Conservation (phyloP, 2,888 invertebrate genomes). For the Andrena chrysosceles region DNA sequence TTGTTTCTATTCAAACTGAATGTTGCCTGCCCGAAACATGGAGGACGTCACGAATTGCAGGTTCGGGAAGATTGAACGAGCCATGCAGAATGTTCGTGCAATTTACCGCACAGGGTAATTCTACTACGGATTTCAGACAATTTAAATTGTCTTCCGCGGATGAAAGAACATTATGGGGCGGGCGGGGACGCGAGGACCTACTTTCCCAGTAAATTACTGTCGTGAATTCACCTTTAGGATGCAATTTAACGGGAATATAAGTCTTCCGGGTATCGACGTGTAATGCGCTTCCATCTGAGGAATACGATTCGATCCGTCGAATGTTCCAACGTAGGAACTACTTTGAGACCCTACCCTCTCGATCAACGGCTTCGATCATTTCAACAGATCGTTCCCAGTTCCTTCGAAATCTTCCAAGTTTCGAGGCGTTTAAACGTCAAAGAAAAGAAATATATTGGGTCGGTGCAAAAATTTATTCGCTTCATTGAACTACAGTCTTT, state of each 20-base stretch:
- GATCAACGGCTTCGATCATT: constrained; percentile 25
- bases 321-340: constrained; percentile 4
- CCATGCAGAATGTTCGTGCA: constrained; percentile 50
- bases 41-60: constrained; percentile 39
- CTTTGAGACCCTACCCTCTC: not conserved
- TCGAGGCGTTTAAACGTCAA: not conserved
- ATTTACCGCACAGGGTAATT: constrained; percentile 56
- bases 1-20: constrained; percentile 11
- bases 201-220: constrained; percentile 59
- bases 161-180: constrained; percentile 63
- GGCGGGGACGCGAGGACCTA: constrained; percentile 36
- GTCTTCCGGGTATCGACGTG: constrained; percentile 60
- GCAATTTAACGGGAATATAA: constrained; percentile 60
- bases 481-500: too few species aligned
- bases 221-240: constrained; percentile 61
- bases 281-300: constrained; percentile 41
- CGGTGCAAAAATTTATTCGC: too few species aligned
- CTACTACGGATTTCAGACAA: constrained; percentile 59
- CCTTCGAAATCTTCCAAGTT: not conserved
- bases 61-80: constrained; percentile 47
- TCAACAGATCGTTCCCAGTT: not conserved
- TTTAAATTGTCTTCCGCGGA: constrained; percentile 63
- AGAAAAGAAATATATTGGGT: too few species aligned
- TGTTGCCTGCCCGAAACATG: constrained; percentile 23
- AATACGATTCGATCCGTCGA: constrained; percentile 41